Conservation (phyloP, 2,888 invertebrate species). For the Dusona sp. region DNA sequence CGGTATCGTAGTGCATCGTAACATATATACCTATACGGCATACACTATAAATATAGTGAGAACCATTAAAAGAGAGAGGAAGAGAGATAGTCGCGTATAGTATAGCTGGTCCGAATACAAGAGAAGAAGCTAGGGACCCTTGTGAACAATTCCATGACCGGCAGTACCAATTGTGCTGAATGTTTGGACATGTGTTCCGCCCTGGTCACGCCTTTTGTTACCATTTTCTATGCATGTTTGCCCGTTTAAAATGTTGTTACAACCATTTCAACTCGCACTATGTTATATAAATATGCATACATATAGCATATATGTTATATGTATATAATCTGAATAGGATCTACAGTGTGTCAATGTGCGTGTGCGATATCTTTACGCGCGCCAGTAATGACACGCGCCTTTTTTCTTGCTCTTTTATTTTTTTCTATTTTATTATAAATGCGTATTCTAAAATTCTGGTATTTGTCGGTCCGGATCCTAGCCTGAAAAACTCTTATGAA, state of each 20-base stretch:
- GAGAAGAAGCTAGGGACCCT: constrained; percentile 67
- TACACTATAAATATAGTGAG: constrained; percentile 30
- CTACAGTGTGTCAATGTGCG: constrained; percentile 46
- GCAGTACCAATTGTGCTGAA: constrained; percentile 81
- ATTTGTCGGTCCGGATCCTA: not conserved
- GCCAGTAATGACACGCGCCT: constrained; percentile 66
- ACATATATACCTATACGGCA: constrained; percentile 22
- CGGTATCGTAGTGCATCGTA: constrained; percentile 23
- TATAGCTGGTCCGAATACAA: constrained; percentile 37
- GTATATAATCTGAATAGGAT: constrained; percentile 3
- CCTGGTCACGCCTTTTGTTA: constrained; percentile 84
- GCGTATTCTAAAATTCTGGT: not conserved
- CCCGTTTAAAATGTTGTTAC: constrained; percentile 83
- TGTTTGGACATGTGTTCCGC: constrained; percentile 85
- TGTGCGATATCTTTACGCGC: constrained; percentile 49
- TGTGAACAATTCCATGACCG: constrained; percentile 77
- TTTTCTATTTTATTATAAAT: not conserved
- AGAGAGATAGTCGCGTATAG: constrained; percentile 28
- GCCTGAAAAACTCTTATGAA: not conserved
- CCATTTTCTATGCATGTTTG: constrained; percentile 82
- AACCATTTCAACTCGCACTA: constrained; percentile 70
- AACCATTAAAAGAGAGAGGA: not conserved
- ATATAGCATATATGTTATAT: too few relatives aligned
- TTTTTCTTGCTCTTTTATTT: constrained; percentile 26
- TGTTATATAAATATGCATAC: not conserved